Base-by-base conservation (phyloP, 1,140 invertebrate species). In the Diorhabda carinulata region DNA sequence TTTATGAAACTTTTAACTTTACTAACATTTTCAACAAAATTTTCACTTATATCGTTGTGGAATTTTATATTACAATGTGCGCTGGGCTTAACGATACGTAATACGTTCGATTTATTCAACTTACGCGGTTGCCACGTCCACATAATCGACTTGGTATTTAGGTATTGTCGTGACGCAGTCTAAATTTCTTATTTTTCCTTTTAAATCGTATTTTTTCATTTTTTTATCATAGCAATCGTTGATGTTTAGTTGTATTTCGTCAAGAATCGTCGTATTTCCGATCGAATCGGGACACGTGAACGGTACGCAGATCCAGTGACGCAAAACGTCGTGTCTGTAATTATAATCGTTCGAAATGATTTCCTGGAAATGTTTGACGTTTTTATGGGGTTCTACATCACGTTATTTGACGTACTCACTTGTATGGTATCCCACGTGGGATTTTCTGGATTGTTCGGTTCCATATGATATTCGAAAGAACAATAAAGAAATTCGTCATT, bases 281-380 rank as follows among this genome's bases (percentile, higher is more conserved):
- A 56, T 57, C n/a, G 70, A n/a, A 8, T 65, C 63, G 6, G 72
- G 69, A 68, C 74, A 76, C 4, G 69, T 65, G 5, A 52, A 10
- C 40, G 72, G 66, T n/a, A 76, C 60, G 47, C 74, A 76, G 43
- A 76, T 74, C 4, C 67, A 66, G 47, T 71, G 74, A 40, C 72
- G 61, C 7, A 76, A 60, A 4, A 45, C 9, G 44, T 72, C 73
- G 57, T 74, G 72, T 8, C 64, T 65, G 45, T 76, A 76, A 57
- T 74, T 74, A 25, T 45, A 63, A 8, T 9, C 4, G 8, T 65
- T 61, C n/a, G 8, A 52, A 5, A 9, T 58, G 3, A 67, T n/a
- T 58, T 70, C 61, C 69, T 70, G 56, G 57, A 70, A 70, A 52
- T 4, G n/a, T 8, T 52, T 8, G n/a, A 52, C n/a, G n/a, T 8